Percentiles rank a stretch among this genome's conserved stretches.
phyloP scores from a whole-genome alignment of 2,797 vertebrate genomes.

The Phrynocephalus vlangalii region DNA sequence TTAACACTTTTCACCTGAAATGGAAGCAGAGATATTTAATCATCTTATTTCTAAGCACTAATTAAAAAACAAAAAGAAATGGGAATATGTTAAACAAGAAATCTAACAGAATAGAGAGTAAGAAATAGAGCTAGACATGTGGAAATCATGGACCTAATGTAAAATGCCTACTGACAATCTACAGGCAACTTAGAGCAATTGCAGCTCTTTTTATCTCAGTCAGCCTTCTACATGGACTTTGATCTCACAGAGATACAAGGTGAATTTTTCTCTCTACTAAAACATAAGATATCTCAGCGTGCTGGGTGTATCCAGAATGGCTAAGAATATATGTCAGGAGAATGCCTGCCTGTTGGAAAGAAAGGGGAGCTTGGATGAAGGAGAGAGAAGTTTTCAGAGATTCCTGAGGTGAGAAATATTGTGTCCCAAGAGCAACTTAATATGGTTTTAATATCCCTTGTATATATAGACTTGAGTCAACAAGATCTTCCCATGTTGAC shows the following conservation, averaged over 20 bases:
- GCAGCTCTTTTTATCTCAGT: constrained; percentile 26
- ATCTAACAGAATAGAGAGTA: no score
- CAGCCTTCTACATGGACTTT: constrained; percentile 10
- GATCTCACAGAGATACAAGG: constrained; percentile 19
- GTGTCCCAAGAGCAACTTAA: neutral
- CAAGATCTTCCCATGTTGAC: constrained; percentile 22
- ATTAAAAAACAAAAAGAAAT: no score
- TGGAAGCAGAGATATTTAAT: constrained; percentile 75
- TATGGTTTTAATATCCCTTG: constrained; percentile 10
- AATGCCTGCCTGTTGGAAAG: constrained; percentile 1
- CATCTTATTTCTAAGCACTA: constrained; percentile 52
- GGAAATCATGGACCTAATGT: neutral
- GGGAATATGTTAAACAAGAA: no score
- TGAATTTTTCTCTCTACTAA: constrained; percentile 5
- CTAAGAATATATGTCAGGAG: neutral
- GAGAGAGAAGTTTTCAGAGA: neutral
- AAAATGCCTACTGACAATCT: neutral
- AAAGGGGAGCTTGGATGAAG: neutral
- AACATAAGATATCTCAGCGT: constrained; percentile 3
- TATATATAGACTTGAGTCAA: constrained; percentile 19
- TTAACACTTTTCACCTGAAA: no score
- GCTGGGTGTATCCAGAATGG: neutral
- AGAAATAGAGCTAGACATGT: neutral
- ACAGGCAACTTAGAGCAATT: neutral
- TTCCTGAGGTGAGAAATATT: constrained; percentile 5